Conservation (phyloP, 2,797 vertebrate species). For the Sparus aurata region DNA sequence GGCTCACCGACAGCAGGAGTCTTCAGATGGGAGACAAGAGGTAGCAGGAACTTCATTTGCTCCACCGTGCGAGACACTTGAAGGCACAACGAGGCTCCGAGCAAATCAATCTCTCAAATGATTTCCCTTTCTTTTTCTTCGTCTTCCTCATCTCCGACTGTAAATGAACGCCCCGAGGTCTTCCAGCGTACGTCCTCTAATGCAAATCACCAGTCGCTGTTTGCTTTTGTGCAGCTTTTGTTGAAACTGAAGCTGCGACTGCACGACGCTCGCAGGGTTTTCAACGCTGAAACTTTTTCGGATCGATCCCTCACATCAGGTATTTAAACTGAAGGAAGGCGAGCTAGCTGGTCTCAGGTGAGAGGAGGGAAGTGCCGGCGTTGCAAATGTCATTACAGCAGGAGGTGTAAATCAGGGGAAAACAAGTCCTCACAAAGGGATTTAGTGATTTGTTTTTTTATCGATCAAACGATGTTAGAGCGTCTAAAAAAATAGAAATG, state of each 20-base stretch:
- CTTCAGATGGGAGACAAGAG: conserved; percentile 44
- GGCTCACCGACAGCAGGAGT: conserved; percentile 43
- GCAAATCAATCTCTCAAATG: conserved; percentile 37
- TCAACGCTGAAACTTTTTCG: neutral
- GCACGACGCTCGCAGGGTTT: neutral
- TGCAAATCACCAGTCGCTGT: neutral
- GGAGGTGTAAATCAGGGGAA: conserved; percentile 22
- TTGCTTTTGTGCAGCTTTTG: conserved; percentile 3
- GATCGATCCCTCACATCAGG: conserved; percentile 1
- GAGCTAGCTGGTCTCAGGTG: neutral
- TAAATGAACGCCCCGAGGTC: conserved; percentile 34
- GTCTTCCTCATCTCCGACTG: conserved; percentile 28
- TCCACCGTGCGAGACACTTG: conserved; percentile 28
- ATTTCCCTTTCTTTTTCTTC: conserved; percentile 21
- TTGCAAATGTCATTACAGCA: conserved; percentile 55
- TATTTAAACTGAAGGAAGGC: conserved; percentile 11
- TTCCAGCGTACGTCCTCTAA: neutral
- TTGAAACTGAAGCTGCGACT: neutral
- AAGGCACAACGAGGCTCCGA: conserved; percentile 19
- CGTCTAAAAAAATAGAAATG: neutral
- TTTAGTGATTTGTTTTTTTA: conserved; percentile 2
- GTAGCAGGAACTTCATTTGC: conserved; percentile 52
- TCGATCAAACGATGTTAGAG: neutral
- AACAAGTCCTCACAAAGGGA: conserved; percentile 15
- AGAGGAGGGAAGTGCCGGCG: conserved; percentile 5